A percentile compares a stretch with the other conserved stretches of the same genome.
phyloP scores from a whole-genome alignment of 2,113 vertebrate species.

The Monopterus albus region DNA sequence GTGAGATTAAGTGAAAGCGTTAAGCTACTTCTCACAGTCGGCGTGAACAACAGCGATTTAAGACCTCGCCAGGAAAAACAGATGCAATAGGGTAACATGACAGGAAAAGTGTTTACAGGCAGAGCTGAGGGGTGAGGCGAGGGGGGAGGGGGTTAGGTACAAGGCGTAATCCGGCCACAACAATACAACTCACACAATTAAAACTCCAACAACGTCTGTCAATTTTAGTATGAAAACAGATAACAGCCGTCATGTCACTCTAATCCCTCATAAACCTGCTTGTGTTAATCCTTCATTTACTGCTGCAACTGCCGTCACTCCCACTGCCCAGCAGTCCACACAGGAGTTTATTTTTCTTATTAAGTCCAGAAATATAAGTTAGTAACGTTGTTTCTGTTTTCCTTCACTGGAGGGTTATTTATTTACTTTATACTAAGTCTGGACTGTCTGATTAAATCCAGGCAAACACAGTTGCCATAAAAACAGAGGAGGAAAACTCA shows the following conservation, averaged over 20 bases:
- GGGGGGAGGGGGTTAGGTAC: slow-evolving; percentile 29
- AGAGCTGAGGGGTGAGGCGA: slow-evolving; percentile 6
- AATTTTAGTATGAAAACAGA: slow-evolving; percentile 66
- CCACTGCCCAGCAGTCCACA: slow-evolving; percentile 4
- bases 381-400: slow-evolving; percentile 15
- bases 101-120: slow-evolving; percentile 51
- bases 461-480: not conserved
- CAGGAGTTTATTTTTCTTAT: slow-evolving; percentile 22
- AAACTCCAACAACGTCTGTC: slow-evolving; percentile 65
- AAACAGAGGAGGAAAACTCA: too few species aligned
- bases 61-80: slow-evolving; percentile 50
- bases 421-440: not conserved
- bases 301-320: slow-evolving; percentile 11
- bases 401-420: not conserved
- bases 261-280: slow-evolving; percentile 74
- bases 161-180: slow-evolving; percentile 61
- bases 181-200: slow-evolving; percentile 67
- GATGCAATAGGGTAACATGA: slow-evolving; percentile 51
- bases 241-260: slow-evolving; percentile 58
- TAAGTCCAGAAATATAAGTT: slow-evolving; percentile 27
- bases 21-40: slow-evolving; percentile 64
- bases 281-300: slow-evolving; percentile 70
- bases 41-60: slow-evolving; percentile 60
- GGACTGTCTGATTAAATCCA: not conserved
- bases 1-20: slow-evolving; percentile 72